Conservation (phyloP, 2,888 invertebrate species). For the Phalera bucephala region DNA sequence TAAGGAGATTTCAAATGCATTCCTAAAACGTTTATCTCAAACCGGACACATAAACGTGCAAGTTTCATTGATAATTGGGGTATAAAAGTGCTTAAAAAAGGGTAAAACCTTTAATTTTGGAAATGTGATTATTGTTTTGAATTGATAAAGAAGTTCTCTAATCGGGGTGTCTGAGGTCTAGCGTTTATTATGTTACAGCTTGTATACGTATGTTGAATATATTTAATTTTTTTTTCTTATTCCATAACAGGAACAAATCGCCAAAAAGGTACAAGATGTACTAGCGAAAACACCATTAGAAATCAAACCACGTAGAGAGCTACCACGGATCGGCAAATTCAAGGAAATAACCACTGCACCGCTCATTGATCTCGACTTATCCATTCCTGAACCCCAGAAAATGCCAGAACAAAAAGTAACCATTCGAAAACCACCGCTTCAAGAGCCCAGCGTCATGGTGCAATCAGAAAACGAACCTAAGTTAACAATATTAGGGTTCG, state of each 20-base stretch:
- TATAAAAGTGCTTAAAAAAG: too few species aligned
- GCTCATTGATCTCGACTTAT: conserved; percentile 52
- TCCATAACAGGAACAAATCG: conserved; percentile 86
- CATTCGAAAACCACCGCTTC: neutral
- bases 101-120: too few species aligned
- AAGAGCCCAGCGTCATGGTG: conserved; percentile 22
- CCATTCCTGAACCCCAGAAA: conserved; percentile 2
- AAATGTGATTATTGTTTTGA: too few species aligned
- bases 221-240: neutral
- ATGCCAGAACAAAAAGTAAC: neutral
- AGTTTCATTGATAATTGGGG: too few species aligned
- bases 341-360: conserved; percentile 46
- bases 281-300: conserved; percentile 89
- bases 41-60: too few species aligned
- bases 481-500: conserved; percentile 60
- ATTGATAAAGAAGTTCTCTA: too few species aligned
- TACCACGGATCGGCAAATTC: conserved; percentile 58
- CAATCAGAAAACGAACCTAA: conserved; percentile 40
- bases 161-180: too few species aligned
- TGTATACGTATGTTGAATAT: neutral
- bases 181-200: too few species aligned
- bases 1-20: too few species aligned
- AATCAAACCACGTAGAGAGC: conserved; percentile 61
- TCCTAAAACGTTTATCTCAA: too few species aligned
- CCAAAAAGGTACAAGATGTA: conserved; percentile 87